phyloP scores from a whole-genome alignment of 2,888 invertebrate genomes.

The Gisinianus flammeolus region DNA sequence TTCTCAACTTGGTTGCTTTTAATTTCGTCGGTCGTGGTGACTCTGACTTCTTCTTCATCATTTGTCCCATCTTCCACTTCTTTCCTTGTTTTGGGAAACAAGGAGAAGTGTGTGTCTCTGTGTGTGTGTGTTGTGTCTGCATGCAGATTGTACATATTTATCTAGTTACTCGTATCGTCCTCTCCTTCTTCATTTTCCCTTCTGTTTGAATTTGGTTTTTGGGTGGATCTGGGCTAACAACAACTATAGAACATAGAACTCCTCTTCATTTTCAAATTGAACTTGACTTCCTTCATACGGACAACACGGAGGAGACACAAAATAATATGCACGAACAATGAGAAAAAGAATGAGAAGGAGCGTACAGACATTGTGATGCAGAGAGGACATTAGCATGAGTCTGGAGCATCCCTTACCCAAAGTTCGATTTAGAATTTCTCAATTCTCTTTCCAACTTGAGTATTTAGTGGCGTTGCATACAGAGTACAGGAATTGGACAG shows the following conservation, averaged over 20 bases:
- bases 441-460: neutral
- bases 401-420: neutral
- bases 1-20: constrained; percentile 46
- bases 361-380: too few species aligned
- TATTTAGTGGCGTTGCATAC: neutral
- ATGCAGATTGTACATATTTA: neutral
- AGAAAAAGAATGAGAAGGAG: neutral
- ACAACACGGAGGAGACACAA: too few species aligned
- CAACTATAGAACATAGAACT: neutral
- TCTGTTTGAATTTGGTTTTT: neutral
- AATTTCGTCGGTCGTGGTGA: constrained; percentile 41
- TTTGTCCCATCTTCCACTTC: constrained; percentile 4
- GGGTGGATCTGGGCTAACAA: neutral
- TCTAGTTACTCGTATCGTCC: neutral
- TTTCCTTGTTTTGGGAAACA: constrained; percentile 3
- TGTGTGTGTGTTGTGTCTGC: neutral
- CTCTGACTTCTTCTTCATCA: constrained; percentile 30
- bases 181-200: neutral
- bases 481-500: neutral
- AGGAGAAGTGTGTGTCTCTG: neutral
- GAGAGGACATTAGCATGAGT: neutral
- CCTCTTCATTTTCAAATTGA: constrained; percentile 7
- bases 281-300: neutral
- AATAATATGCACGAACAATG: neutral
- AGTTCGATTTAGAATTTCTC: constrained; percentile 6